phyloP scores from a whole-genome alignment of 2,888 invertebrate genomes.

The Himalopsyche kuldschensis region DNA sequence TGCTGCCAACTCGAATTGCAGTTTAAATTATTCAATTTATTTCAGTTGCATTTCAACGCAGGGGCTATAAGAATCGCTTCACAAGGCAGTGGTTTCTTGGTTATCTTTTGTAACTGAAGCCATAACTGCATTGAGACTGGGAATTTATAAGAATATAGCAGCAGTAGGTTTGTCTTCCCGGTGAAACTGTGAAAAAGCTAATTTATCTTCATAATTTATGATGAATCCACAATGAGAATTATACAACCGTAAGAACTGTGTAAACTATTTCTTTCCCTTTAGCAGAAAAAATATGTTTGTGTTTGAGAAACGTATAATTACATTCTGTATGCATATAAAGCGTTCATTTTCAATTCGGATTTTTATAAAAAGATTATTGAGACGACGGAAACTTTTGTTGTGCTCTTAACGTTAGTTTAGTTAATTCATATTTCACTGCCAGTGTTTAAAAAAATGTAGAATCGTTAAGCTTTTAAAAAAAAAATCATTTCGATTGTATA shows the following conservation, averaged over 20 bases:
- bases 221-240: constrained; percentile 26
- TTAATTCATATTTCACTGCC: no score
- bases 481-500: no score
- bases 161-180: not conserved
- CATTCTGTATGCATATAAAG: not conserved
- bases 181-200: constrained; percentile 27
- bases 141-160: constrained; percentile 5
- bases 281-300: not conserved
- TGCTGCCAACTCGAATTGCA: constrained; percentile 20
- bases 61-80: constrained; percentile 12
- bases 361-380: not conserved
- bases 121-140: constrained; percentile 12
- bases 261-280: not conserved
- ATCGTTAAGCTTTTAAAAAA: no score
- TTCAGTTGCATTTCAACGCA: constrained; percentile 23
- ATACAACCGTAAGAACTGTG: not conserved
- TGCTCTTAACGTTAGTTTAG: no score
- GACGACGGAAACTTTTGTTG: no score
- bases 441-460: no score
- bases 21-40: constrained; percentile 36
- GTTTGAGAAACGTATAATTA: not conserved
- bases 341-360: not conserved
- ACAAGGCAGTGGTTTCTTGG: constrained; percentile 8
- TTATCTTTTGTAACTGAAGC: constrained; percentile 32
- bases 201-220: constrained; percentile 36